Evolutionary conservation across 2,113 vertebrate genomes (phyloP), one percentile per base, ranked within the genome.

Genomic region (Pimephales promelas): DNA sequence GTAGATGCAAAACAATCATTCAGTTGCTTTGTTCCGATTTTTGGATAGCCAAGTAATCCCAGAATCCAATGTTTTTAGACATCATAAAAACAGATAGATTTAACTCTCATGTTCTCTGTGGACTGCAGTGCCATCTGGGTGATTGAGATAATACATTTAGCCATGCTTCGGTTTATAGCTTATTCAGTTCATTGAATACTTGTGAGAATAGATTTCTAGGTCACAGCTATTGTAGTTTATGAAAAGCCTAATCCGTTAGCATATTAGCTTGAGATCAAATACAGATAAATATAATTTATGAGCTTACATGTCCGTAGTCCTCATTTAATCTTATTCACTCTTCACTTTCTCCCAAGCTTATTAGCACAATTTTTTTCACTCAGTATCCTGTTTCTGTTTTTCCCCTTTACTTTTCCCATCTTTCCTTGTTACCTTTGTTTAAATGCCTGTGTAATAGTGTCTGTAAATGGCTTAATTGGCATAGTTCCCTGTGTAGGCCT

Each of bases 141-240:
- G 76, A 47, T 78, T 66, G 82, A 22, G 28, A 81, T 76, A 54
- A 83, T 61, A 10, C n/a, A 57, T 61, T 75, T 78, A 74, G 66
- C 78, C 28, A 34, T 10, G 18, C 85, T 61, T 57, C 18, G 13
- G 8, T 47, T 62, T 14, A 9, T 56, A 64, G 79, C 49, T 73
- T 31, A 75, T 59, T 49, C 64, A 13, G 45, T 40, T 66, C 66
- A 76, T 77, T 68, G 52, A 49, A 73, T 18, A 52, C 49, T 54
- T 71, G 40, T 14, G 72, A 64, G 62, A 68, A 82, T 62, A 61
- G n/a, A 54, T 75, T 70, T 83, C 81, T 78, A 76, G 83, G 81
- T 57, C 81, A 83, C 36, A 10, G 64, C 74, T 81, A 77, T 74
- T 83, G 70, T 78, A 80, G 71, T 61, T 79, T 56, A 81, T 81